A percentile compares a stretch with the other conserved stretches of the same genome.
Evolutionary conservation across 30 jellyfish, hydroid and myxozoan genomes (phyloP).

Genomic region (Aurelia coerulea): DNA sequence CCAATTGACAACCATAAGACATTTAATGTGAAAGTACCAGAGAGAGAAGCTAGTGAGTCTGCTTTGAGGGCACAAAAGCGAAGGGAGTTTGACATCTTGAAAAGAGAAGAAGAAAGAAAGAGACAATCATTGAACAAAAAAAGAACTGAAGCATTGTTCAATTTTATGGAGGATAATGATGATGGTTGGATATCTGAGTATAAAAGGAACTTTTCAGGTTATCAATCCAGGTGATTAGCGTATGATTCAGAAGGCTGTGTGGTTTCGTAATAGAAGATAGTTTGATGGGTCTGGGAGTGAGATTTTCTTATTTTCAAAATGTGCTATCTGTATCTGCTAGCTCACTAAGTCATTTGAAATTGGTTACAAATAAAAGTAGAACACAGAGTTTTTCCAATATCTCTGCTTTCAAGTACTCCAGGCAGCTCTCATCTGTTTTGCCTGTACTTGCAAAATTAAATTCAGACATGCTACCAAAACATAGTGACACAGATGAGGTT

Average conservation of each 20-base stretch:
- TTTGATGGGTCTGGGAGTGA: too few species aligned
- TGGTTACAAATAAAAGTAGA: too few species aligned
- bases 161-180: conserved; percentile 4
- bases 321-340: too few species aligned
- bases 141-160: conserved; percentile 25
- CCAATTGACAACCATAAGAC: conserved; percentile 38
- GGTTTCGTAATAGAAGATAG: neutral
- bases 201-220: conserved; percentile 33
- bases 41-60: conserved; percentile 31
- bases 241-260: neutral
- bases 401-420: too few species aligned
- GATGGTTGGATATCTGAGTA: conserved; percentile 42
- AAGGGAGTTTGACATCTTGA: conserved; percentile 7
- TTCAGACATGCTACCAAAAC: too few species aligned
- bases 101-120: conserved; percentile 11
- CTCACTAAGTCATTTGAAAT: too few species aligned
- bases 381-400: too few species aligned
- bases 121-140: neutral
- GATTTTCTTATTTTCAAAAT: too few species aligned
- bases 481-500: too few species aligned
- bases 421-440: too few species aligned
- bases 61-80: conserved; percentile 33
- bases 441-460: too few species aligned
- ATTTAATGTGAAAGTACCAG: conserved; percentile 29
- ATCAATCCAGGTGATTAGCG: neutral